These are phyloP conservation scores for Drymonia ruficornis DNA, from an alignment of 2,888 invertebrate species.

Conservation along the genomic window DNA sequence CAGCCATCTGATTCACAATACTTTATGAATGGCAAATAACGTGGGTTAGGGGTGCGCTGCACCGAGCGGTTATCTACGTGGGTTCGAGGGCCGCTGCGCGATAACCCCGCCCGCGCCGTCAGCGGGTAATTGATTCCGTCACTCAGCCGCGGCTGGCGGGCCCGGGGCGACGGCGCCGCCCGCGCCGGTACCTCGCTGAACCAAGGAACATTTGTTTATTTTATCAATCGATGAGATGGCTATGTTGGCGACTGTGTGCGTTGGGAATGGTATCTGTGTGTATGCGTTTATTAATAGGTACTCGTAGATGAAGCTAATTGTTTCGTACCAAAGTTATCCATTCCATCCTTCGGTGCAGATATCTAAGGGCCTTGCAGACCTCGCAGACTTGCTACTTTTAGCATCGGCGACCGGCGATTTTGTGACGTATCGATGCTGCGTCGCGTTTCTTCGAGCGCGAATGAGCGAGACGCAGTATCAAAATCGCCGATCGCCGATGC, in stretches of 20 bases:
- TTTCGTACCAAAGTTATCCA: too few relatives aligned
- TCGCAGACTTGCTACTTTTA: too few relatives aligned
- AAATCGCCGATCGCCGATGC: too few relatives aligned
- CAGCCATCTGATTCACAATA: conserved; percentile 9
- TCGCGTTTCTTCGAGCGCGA: too few relatives aligned
- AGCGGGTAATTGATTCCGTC: conserved; percentile 19
- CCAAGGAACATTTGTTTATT: background rate
- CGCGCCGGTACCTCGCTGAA: background rate
- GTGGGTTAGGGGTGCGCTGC: conserved; percentile 7
- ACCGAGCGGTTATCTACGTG: too few relatives aligned
- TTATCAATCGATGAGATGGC: background rate
- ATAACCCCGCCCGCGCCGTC: conserved; percentile 28
- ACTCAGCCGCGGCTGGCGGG: too few relatives aligned
- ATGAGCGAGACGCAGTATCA: too few relatives aligned
- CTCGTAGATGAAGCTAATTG: background rate
- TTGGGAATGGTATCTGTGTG: background rate
- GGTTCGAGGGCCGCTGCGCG: conserved; percentile 10
- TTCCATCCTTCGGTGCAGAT: too few relatives aligned
- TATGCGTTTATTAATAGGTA: background rate
- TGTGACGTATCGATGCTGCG: too few relatives aligned
- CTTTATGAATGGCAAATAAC: conserved; percentile 23
- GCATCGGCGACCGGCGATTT: too few relatives aligned
- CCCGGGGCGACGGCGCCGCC: too few relatives aligned
- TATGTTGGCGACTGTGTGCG: background rate
- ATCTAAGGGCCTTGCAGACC: too few relatives aligned